Conservation (phyloP, 2,888 invertebrate genomes). For the Drosophila formosana region DNA sequence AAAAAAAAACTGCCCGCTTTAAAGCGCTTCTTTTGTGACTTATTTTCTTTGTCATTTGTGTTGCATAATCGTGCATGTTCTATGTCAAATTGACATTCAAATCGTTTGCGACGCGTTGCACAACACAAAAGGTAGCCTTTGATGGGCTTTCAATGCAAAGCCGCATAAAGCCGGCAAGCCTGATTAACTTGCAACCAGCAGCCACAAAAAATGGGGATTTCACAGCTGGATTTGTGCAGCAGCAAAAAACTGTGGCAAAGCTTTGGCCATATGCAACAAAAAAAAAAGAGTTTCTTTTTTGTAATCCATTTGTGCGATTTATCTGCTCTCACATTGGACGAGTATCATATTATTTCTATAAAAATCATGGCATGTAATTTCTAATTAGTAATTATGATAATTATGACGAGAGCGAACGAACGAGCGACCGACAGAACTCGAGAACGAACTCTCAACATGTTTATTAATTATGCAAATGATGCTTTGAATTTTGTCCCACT, state of each 20-base stretch:
- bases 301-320: constrained; percentile 28
- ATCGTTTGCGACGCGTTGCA: constrained; percentile 18
- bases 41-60: constrained; percentile 10
- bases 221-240: constrained; percentile 20
- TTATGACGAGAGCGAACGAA: neutral
- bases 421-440: neutral
- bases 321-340: neutral
- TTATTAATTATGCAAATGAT: constrained; percentile 70
- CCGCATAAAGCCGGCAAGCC: constrained; percentile 41
- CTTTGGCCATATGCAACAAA: constrained; percentile 21
- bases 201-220: constrained; percentile 36
- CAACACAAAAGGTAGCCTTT: constrained; percentile 35
- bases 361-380: constrained; percentile 20
- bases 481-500: constrained; percentile 52
- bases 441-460: neutral
- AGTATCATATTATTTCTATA: constrained; percentile 2
- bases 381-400: constrained; percentile 43
- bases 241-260: constrained; percentile 15
- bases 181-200: constrained; percentile 36
- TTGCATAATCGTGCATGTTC: constrained; percentile 30
- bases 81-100: constrained; percentile 14
- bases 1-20: constrained; percentile 9
- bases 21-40: constrained; percentile 3
- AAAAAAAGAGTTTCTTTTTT: constrained; percentile 20
- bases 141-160: constrained; percentile 51